Base-by-base conservation (phyloP, 2,797 vertebrate genomes). In the Hapalemur alaotrensis region DNA sequence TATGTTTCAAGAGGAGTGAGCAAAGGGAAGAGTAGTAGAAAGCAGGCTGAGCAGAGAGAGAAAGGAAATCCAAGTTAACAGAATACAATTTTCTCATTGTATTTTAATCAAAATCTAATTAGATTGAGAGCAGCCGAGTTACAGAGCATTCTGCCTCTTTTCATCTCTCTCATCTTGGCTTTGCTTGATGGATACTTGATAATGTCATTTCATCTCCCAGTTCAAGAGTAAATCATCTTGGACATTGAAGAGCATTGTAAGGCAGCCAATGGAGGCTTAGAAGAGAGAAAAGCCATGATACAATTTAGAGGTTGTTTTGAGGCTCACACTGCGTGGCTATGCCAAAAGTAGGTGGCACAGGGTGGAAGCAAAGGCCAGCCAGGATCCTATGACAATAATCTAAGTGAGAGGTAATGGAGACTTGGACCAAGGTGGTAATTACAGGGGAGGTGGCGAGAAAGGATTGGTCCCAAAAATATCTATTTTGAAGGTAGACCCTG, bases 101-200 rank as follows among this genome's bases (percentile, higher is more conserved):
- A 67, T 82, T 93, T 86, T 54, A 81, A 78, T 63, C 22, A 76
- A 93, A 89, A 52, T 87, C 46, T 83, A 69, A 50, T 61, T 35
- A 78, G 57, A 48, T 5, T 28, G 59, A 93, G 65, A 61, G 2
- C 9, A 79, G 4, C 46, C 43, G 17, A 84, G 38, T 79, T 89
- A 83, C 54, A 79, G 18, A 83, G 25, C 25, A 73, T 7, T 11
- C 12, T 52, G 28, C 30, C 10, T 50, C 41, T 70, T 81, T 76
- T 65, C 7, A 17, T 59, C 80, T 89, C 50, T 91, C 72, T 97
- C 46, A 46, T 86, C 28, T 52, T 93, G 93, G 84, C 28, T 69
- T 90, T 23, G 2, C 32, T 61, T 50, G 28, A 23, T 76, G 2
- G 59, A 65, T 85, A 70, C 25, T 72, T 63, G 46, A 73, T 91